These are phyloP conservation scores for Cuniculus paca DNA, from an alignment of 2,797 vertebrate genomes.

Conservation along the genomic window DNA sequence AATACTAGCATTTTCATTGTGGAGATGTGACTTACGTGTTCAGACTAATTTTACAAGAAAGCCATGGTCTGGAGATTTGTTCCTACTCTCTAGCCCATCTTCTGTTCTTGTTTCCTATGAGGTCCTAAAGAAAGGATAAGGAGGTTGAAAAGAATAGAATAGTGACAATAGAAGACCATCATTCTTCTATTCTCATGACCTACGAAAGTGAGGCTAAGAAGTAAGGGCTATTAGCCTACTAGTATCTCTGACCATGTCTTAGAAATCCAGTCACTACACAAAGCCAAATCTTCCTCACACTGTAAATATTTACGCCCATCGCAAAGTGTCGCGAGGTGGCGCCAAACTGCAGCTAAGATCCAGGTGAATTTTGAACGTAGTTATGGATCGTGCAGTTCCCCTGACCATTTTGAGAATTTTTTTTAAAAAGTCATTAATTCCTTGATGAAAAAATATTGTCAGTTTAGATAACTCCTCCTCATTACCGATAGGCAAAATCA, in stretches of 20 bases:
- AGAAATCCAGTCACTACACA: not conserved
- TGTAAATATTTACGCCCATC: not conserved
- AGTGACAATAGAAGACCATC: not conserved
- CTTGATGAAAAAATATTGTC: not conserved
- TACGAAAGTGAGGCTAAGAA: not conserved
- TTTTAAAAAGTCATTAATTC: not conserved
- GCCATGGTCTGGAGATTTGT: not conserved
- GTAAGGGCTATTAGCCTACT: not conserved
- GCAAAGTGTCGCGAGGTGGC: slow-evolving; percentile 70
- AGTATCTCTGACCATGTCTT: not conserved
- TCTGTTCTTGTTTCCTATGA: not conserved
- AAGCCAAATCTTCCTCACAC: not conserved
- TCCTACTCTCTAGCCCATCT: not conserved
- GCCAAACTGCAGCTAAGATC: slow-evolving; percentile 70
- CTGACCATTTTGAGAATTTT: not conserved
- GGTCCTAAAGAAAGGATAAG: not conserved
- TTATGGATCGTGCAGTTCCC: not conserved
- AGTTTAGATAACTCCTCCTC: not conserved
- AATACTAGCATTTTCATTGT: not conserved
- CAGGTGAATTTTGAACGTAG: slow-evolving; percentile 7
- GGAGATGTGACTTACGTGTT: not conserved
- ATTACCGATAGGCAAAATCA: not conserved
- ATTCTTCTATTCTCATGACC: not conserved
- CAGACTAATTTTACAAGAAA: not conserved
- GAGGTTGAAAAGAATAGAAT: not conserved